Evolutionary conservation across 2,797 vertebrate genomes (phyloP), one percentile per base, ranked within the genome.

Genomic region (Ptychobarbus kaznakovi): DNA sequence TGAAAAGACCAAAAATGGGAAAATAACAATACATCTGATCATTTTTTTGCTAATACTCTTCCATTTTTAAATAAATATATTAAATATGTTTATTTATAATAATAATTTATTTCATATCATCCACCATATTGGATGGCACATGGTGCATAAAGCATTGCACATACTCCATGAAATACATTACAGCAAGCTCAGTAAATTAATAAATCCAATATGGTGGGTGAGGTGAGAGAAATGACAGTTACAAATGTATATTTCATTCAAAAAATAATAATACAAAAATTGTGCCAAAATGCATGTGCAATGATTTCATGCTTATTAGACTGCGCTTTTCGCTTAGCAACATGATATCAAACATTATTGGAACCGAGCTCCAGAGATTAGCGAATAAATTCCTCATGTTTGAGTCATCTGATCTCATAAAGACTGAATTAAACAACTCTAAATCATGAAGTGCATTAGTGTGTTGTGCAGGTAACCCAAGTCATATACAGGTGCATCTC

Each of bases 371-470:
- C 51, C 25, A 16, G n/a, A 58, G 49, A 72, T 81, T 58, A 18
- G 10, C 10, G 13, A 81, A 65, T 28, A n/a, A 35, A 51, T 44
- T 75, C 53, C 46, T 22, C 16, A 49, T 73, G 81, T 82, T 74
- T 74, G 20, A 74, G 20, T 20, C 25, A n/a, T 35, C 53, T 73
- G 20, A 74, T 74, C 56, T 82, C 20, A 63, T 82, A 74, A 74
- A 74, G 63, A 74, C 53, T 82, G 7, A 63, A 74, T 63, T 74
- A 82, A 82, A 74, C 40, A 63, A 70, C 65, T 70, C 22, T 12
- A 70, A 51, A 70, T 35, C 53, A 72, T 72, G 51, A 81, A 58
- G 38, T 44, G 51, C 35, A 56, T 4, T 42, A 32, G 38, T 10
- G n/a, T 20, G 69, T 2, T 10, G 42, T 18, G 25, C 6, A 42